phyloP scores from a whole-genome alignment of 2,888 invertebrate genomes.

The Philereme transversata region DNA sequence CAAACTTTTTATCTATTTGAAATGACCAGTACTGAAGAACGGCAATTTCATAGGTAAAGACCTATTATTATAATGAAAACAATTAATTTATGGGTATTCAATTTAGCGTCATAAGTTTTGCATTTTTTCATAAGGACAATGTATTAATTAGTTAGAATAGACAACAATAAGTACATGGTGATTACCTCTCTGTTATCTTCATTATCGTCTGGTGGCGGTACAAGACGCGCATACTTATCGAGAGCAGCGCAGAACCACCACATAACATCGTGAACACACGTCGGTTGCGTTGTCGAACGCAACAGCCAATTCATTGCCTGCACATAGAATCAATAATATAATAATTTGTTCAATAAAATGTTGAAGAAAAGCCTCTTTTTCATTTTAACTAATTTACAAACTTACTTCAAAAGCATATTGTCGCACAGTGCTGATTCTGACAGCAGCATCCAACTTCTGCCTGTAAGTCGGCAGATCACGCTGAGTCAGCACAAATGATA shows the following conservation, averaged over 20 bases:
- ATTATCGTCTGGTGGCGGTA: constrained; percentile 52
- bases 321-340: constrained; percentile 2
- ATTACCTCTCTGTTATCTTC: constrained; percentile 69
- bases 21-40: too few relatives aligned
- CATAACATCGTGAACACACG: constrained; percentile 96
- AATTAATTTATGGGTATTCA: too few relatives aligned
- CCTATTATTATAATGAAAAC: too few relatives aligned
- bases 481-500: constrained; percentile 93
- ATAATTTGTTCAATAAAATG: not conserved
- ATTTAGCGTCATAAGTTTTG: too few relatives aligned
- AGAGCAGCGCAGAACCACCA: constrained; percentile 98
- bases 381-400: not conserved
- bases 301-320: constrained; percentile 97
- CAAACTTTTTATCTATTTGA: too few relatives aligned
- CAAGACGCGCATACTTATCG: constrained; percentile 76
- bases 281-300: constrained; percentile 94
- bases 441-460: constrained; percentile 94
- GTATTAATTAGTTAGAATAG: too few relatives aligned
- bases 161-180: not conserved
- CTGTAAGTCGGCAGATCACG: constrained; percentile 93
- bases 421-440: constrained; percentile 90
- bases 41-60: too few relatives aligned
- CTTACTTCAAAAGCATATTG: constrained; percentile 93
- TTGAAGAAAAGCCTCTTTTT: not conserved
- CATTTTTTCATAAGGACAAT: too few relatives aligned